phyloP scores from a whole-genome alignment of 2,113 vertebrate species.

The Climacteris rufus region DNA sequence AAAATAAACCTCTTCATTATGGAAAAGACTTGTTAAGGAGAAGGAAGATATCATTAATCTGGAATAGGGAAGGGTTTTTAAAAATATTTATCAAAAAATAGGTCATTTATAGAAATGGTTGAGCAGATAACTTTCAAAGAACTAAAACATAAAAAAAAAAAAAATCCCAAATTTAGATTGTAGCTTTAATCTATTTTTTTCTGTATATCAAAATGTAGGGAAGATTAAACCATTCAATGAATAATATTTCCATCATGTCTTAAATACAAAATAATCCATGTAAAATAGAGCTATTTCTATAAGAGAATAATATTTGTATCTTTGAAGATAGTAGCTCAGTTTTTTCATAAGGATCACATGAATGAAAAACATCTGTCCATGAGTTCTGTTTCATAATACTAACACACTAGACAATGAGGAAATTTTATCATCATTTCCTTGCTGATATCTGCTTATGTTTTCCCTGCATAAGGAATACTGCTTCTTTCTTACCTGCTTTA shows the following conservation, averaged over 20 bases:
- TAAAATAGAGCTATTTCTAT: not conserved
- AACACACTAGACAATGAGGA: not conserved
- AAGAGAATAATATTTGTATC: not conserved
- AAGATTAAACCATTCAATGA: not conserved
- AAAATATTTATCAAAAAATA: not conserved
- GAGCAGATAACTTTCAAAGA: not conserved
- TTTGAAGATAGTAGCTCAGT: not conserved
- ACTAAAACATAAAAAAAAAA: not conserved
- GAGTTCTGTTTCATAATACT: not conserved
- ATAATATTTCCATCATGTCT: not conserved
- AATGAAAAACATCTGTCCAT: not conserved
- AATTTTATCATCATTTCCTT: not conserved
- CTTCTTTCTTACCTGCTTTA: not conserved
- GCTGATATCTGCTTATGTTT: not conserved
- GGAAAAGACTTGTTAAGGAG: not conserved
- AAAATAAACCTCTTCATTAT: not conserved
- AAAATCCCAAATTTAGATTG: not conserved
- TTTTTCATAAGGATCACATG: not conserved
- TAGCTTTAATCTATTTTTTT: not conserved
- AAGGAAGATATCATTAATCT: not conserved
- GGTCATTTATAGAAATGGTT: not conserved
- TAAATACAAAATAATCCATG: not conserved
- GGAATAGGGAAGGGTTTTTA: rapidly evolving
- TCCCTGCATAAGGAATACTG: not conserved
- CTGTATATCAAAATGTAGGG: not conserved